Conservation (phyloP, 1,140 invertebrate genomes). For the Lycorma delicatula region DNA sequence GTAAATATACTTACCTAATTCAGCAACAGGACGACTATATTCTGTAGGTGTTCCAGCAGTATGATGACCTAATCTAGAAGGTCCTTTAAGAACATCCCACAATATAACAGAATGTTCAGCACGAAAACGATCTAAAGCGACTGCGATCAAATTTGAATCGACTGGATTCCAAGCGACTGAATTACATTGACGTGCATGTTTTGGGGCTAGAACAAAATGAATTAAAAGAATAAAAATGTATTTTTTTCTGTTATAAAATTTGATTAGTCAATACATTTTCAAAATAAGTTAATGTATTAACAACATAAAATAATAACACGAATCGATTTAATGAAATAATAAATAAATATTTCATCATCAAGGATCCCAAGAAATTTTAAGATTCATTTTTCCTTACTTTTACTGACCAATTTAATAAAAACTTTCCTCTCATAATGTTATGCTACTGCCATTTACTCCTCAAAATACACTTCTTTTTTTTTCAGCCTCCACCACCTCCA, state of each 20-base stretch:
- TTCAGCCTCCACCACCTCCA: no score
- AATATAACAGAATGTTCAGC: constrained; percentile 70
- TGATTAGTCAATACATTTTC: neutral
- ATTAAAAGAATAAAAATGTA: neutral
- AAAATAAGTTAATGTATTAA: neutral
- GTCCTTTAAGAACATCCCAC: constrained; percentile 61
- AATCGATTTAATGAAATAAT: neutral
- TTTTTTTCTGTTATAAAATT: constrained; percentile 1
- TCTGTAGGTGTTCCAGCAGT: neutral
- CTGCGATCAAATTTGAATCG: constrained; percentile 73
- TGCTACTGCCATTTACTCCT: no score
- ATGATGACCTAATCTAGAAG: neutral
- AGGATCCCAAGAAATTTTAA: neutral
- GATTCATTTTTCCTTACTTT: no score
- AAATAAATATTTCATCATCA: no score
- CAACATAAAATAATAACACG: no score
- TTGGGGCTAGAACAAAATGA: constrained; percentile 48
- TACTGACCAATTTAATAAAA: no score
- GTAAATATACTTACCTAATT: no score
- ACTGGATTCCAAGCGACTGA: constrained; percentile 81
- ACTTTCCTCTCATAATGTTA: no score
- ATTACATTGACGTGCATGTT: constrained; percentile 74
- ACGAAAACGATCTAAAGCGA: constrained; percentile 76
- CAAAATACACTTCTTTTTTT: no score
- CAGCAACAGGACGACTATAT: constrained; percentile 23